A percentile compares a stretch with the other conserved stretches of the same genome.
These are phyloP conservation scores for Caerostris extrusa DNA, from an alignment of 1,140 invertebrate genomes.

Conservation along the genomic window DNA sequence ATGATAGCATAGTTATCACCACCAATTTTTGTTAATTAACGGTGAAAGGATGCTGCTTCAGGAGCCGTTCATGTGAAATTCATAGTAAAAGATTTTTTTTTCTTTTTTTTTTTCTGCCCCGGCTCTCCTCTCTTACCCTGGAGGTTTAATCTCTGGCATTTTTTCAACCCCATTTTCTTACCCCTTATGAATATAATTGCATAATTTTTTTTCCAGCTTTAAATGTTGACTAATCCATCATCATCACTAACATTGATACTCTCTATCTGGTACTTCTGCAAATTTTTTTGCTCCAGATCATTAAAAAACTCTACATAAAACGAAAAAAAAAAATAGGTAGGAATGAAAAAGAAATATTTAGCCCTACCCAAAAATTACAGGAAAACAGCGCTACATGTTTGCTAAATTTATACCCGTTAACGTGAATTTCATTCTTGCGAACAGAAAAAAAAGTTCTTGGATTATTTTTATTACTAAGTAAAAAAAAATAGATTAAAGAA, in stretches of 20 bases:
- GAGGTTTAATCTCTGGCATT: slow-evolving; percentile 28
- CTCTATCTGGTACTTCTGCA: slow-evolving; percentile 64
- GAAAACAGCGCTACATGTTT: slow-evolving; percentile 70
- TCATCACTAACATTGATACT: slow-evolving; percentile 65
- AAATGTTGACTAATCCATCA: slow-evolving; percentile 72
- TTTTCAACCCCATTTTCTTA: slow-evolving; percentile 54
- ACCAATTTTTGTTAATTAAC: slow-evolving; percentile 72
- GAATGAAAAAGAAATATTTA: slow-evolving; percentile 48
- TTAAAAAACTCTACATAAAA: slow-evolving; percentile 18
- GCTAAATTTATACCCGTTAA: slow-evolving; percentile 68
- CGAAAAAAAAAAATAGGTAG: background rate
- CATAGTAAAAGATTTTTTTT: no score
- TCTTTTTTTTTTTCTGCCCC: slow-evolving; percentile 50
- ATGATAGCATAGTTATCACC: slow-evolving; percentile 72
- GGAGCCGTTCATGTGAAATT: slow-evolving; percentile 54
- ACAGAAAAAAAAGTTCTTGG: background rate
- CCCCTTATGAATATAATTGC: slow-evolving; percentile 59
- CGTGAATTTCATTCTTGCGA: slow-evolving; percentile 67
- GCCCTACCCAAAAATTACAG: slow-evolving; percentile 46
- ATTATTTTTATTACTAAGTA: slow-evolving; percentile 75
- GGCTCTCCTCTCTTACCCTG: slow-evolving; percentile 3
- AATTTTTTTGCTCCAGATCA: slow-evolving; percentile 31
- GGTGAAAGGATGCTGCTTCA: slow-evolving; percentile 43
- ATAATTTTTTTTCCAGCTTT: slow-evolving; percentile 74
- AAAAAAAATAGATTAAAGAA: slow-evolving; percentile 62